These are phyloP conservation scores for Coluber constrictor DNA, from an alignment of 2,797 vertebrate species.

Conservation along the genomic window DNA sequence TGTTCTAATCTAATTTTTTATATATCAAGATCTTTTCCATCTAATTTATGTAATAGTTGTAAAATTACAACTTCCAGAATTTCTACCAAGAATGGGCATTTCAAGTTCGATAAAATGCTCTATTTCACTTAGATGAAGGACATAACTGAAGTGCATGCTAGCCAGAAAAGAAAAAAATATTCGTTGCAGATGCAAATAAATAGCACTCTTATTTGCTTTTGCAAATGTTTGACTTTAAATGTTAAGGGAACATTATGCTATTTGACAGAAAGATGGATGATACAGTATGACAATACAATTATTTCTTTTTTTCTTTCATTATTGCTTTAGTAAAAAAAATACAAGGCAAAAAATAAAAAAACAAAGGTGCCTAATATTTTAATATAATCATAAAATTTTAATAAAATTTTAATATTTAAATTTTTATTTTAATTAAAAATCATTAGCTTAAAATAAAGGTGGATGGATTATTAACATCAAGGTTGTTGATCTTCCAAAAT, in stretches of 20 bases:
- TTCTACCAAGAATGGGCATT: neutral
- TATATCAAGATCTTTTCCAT: neutral
- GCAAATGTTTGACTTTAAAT: constrained; percentile 10
- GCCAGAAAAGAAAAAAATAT: neutral
- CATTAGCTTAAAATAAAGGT: constrained; percentile 18
- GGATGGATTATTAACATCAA: constrained; percentile 1
- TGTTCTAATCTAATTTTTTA: neutral
- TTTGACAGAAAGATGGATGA: constrained; percentile 33
- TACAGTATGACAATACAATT: neutral
- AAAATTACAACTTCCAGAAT: neutral
- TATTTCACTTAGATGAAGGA: neutral
- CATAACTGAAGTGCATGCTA: neutral
- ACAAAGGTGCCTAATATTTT: neutral
- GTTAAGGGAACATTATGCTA: constrained; percentile 7
- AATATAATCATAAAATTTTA: too few relatives aligned
- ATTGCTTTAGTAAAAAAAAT: neutral
- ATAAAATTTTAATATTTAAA: neutral
- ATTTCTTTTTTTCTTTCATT: neutral
- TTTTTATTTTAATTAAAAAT: constrained; percentile 26
- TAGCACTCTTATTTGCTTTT: neutral
- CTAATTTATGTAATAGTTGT: neutral
- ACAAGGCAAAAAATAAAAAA: neutral
- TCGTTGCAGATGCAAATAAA: neutral
- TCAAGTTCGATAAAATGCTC: neutral
- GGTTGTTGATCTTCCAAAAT: neutral